Conservation (phyloP, 1,140 invertebrate species). For the Scaptomyza hsui region DNA sequence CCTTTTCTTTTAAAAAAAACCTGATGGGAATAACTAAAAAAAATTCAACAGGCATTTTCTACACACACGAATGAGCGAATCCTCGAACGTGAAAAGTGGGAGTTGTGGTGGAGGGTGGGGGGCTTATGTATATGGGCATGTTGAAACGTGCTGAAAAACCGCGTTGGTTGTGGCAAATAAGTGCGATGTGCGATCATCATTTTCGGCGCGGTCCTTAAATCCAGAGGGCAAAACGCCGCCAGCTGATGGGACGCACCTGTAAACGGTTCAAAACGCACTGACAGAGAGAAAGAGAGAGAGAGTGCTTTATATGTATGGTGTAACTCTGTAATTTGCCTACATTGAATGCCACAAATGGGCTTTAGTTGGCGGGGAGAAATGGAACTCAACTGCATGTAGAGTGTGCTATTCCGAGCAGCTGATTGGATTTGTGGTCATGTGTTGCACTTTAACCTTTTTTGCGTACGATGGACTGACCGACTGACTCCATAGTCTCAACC, state of each 20-base stretch:
- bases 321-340: conserved; percentile 29
- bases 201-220: conserved; percentile 34
- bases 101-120: not conserved
- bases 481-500: not conserved
- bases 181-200: conserved; percentile 27
- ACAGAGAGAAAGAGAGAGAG: not conserved
- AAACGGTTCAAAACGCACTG: not conserved
- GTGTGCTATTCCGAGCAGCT: not conserved
- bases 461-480: not conserved
- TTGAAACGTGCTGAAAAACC: conserved; percentile 70
- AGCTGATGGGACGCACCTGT: conserved; percentile 32
- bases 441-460: conserved; percentile 12
- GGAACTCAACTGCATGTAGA: too few species aligned
- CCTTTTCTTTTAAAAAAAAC: too few species aligned
- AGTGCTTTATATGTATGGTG: conserved; percentile 6
- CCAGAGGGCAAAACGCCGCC: not conserved
- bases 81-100: not conserved
- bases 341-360: conserved; percentile 3
- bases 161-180: conserved; percentile 55
- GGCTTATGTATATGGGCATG: conserved; percentile 7
- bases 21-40: conserved; percentile 14
- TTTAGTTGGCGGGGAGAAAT: not conserved
- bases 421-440: conserved; percentile 32
- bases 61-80: conserved; percentile 25
- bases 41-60: conserved; percentile 45